A percentile compares a stretch with the other conserved stretches of the same genome.
Evolutionary conservation across 2,113 vertebrate species (phyloP).

Genomic region (Carettochelys insculpta): DNA sequence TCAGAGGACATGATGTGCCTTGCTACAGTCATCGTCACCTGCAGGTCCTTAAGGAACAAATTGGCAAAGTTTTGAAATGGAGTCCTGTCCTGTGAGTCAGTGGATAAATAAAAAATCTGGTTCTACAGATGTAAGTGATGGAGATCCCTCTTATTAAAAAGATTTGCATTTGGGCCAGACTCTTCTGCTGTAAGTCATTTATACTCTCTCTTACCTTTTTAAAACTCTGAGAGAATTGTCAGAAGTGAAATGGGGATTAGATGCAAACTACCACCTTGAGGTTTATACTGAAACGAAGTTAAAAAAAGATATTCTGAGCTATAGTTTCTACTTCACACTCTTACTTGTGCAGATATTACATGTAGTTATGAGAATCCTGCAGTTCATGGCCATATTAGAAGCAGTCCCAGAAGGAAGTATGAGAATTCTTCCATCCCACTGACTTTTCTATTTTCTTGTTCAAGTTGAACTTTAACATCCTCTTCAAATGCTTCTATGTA

Average conservation of each 20-base stretch:
- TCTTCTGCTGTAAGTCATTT: background rate
- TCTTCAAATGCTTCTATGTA: background rate
- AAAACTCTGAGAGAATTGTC: rapidly evolving
- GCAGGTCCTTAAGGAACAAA: background rate
- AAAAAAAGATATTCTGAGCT: background rate
- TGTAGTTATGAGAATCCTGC: background rate
- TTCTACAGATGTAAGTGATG: background rate
- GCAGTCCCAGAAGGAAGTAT: background rate
- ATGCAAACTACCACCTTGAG: background rate
- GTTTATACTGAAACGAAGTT: background rate
- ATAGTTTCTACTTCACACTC: background rate
- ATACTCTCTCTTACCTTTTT: too few species aligned
- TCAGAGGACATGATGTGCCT: background rate
- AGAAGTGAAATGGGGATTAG: background rate
- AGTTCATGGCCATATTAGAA: background rate
- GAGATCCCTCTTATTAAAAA: background rate
- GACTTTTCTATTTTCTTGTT: background rate
- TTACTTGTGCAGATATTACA: background rate
- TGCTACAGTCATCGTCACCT: background rate
- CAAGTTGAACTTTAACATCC: background rate
- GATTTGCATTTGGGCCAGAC: background rate
- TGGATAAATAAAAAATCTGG: background rate
- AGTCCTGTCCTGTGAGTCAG: background rate
- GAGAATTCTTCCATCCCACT: background rate
- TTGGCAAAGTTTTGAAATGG: background rate